Conservation (phyloP, 2,113 vertebrate species). For the Mormoops blainvillei region DNA sequence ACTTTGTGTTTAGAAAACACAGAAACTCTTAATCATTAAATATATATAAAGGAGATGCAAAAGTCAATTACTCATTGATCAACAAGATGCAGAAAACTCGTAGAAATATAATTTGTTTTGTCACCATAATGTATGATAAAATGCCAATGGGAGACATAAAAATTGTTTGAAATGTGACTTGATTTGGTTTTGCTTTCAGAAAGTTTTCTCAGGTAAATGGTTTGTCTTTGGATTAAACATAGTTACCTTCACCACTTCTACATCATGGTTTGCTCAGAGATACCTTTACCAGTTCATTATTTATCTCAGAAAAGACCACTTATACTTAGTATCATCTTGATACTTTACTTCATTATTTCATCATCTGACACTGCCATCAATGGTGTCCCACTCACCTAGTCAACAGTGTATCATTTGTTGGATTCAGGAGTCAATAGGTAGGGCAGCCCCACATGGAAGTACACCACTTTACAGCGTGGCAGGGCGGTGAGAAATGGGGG, state of each 20-base stretch:
- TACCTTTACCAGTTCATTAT: not conserved
- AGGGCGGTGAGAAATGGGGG: fast-evolving
- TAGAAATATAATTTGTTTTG: not conserved
- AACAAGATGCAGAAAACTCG: not conserved
- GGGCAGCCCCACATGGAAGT: not conserved
- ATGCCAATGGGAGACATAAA: not conserved
- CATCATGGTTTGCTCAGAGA: not conserved
- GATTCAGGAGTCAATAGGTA: not conserved
- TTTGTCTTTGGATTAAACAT: not conserved
- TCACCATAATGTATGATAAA: not conserved
- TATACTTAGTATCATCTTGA: not conserved
- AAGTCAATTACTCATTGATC: not conserved
- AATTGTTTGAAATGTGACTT: not conserved
- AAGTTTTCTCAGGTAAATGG: not conserved
- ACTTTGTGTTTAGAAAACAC: not conserved
- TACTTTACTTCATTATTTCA: not conserved
- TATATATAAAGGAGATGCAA: not conserved
- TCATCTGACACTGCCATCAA: not conserved
- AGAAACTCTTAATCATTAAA: not conserved
- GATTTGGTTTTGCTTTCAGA: not conserved
- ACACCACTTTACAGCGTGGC: not conserved
- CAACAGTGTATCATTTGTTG: not conserved
- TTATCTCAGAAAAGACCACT: not conserved
- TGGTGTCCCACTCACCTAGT: not conserved
- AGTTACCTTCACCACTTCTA: not conserved